A percentile compares a stretch with the other conserved stretches of the same genome.
Evolutionary conservation across 2,113 vertebrate species (phyloP).

Genomic region (Micromys minutus): DNA sequence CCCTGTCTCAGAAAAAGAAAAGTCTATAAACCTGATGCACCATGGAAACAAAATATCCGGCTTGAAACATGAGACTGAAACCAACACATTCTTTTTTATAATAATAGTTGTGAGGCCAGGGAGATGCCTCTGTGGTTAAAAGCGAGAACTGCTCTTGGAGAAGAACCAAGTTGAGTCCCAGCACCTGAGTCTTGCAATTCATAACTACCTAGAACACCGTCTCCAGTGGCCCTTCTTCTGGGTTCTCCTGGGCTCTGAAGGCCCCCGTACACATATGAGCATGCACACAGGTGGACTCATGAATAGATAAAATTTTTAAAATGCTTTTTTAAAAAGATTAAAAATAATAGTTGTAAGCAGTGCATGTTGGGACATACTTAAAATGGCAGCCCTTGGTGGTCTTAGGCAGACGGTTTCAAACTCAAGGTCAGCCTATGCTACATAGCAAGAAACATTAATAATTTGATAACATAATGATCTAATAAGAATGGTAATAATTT

Average conservation of each 20-base stretch:
- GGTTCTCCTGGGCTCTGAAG: neutral
- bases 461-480: neutral
- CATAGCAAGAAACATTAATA: neutral
- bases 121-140: neutral
- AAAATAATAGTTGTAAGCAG: neutral
- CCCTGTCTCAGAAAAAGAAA: neutral
- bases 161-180: neutral
- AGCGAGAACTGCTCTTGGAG: neutral
- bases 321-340: neutral
- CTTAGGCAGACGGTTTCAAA: neutral
- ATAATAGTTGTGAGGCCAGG: neutral
- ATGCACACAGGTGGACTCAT: neutral
- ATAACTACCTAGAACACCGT: neutral
- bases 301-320: neutral
- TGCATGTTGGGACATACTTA: neutral
- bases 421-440: neutral
- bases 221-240: neutral
- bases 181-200: neutral
- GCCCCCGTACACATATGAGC: neutral
- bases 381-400: neutral
- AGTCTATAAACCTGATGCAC: neutral
- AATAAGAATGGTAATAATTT: neutral
- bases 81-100: neutral
- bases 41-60: neutral
- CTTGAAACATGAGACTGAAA: neutral